Evolutionary conservation across 2,797 vertebrate species (phyloP), one percentile per base, ranked within the genome.

Genomic region (Falco concolor): DNA sequence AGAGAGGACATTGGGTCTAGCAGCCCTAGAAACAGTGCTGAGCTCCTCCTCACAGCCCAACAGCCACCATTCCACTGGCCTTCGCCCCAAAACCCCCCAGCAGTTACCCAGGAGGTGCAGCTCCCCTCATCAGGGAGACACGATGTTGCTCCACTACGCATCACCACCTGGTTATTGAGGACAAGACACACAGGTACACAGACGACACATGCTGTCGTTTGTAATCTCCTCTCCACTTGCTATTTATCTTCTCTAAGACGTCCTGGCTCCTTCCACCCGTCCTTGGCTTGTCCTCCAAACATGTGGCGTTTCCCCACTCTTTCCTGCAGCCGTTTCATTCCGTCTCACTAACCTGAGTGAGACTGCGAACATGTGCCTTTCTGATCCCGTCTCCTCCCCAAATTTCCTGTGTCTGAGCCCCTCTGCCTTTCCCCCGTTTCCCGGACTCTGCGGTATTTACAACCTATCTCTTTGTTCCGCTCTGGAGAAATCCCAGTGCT

Each of bases 331-430:
- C 21, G 10, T 61, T 85, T 70, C 52, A 30, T 69, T 82, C 70
- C 52, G 57, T 40, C 56, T 34, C 65, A 36, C 72, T 65, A 79
- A 67, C 42, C 56, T 59, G 53, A 40, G n/a, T 20, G 40, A 93
- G 73, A 72, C 57, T 53, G 40, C 4, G 47, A 90, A 82, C 63
- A 76, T 20, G 68, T 59, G 87, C 60, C 82, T 87, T 81, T 64
- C 82, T 85, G 72, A 91, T 92, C 78, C 63, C 1, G 4, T 59
- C 84, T 95, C 78, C 81, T 85, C 60, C 78, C 78, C 87, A 89
- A 6, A 96, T 91, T 95, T 91, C 87, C 82, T 93, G 70, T 84
- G 68, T 85, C 89, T 94, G 87, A 95, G 59, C 72, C 52, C 54
- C 78, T 91, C 36, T 79, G 47, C 60, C 40, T 59, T 90, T 63